Percentiles rank a stretch among this genome's conserved stretches.
Evolutionary conservation across 2,888 invertebrate species (phyloP).

Genomic region (Platycnemis pennipes): DNA sequence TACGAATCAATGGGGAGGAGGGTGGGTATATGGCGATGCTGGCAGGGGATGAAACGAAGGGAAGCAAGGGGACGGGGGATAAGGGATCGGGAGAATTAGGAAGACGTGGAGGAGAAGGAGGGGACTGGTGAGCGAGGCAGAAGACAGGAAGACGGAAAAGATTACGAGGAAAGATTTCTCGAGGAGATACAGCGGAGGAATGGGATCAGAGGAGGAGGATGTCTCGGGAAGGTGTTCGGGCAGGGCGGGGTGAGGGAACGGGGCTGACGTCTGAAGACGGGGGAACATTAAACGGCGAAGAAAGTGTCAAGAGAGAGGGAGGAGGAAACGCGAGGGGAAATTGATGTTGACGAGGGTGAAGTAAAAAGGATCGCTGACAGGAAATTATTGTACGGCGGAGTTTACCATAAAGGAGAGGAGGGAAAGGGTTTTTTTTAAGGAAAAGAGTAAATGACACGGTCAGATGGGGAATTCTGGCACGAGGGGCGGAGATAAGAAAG

Average conservation of each 20-base stretch:
- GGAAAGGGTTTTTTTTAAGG: background rate
- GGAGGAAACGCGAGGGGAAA: conserved; percentile 47
- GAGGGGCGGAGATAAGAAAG: background rate
- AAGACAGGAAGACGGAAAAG: conserved; percentile 10
- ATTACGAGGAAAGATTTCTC: background rate
- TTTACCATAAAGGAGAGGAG: conserved; percentile 45
- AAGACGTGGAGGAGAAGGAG: background rate
- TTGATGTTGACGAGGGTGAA: conserved; percentile 60
- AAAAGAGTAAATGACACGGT: background rate
- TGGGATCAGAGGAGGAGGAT: background rate
- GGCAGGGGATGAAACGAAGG: too few relatives aligned
- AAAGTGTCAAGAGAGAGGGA: background rate
- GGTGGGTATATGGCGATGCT: background rate
- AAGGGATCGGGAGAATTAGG: too few relatives aligned
- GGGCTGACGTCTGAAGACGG: background rate
- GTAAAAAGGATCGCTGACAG: conserved; percentile 57
- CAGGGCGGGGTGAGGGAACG: background rate
- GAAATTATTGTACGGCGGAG: conserved; percentile 45
- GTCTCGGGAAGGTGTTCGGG: too few relatives aligned
- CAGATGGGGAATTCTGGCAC: background rate
- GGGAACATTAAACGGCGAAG: background rate
- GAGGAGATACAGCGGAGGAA: background rate
- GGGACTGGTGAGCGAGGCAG: background rate
- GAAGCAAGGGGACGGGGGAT: too few relatives aligned
- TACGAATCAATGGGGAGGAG: background rate